Conservation (phyloP, 1,140 invertebrate species). For the Aphidius ervi region DNA sequence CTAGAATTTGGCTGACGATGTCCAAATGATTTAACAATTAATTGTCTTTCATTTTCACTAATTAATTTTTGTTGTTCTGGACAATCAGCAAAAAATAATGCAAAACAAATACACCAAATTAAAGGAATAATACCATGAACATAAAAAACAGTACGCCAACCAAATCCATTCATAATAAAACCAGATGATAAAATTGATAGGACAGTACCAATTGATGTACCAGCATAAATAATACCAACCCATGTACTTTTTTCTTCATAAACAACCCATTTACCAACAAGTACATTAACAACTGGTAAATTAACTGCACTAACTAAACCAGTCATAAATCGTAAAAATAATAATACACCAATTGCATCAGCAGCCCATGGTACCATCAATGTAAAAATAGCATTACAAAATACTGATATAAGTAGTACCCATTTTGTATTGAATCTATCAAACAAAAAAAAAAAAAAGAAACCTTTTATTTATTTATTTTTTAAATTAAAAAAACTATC, state of each 20-base stretch:
- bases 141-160: slow-evolving; percentile 78
- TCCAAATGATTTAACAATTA: slow-evolving; percentile 59
- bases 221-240: slow-evolving; percentile 63
- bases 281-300: slow-evolving; percentile 45
- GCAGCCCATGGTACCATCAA: slow-evolving; percentile 63
- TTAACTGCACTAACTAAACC: slow-evolving; percentile 56
- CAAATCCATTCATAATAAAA: slow-evolving; percentile 58
- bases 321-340: slow-evolving; percentile 55
- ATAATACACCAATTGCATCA: slow-evolving; percentile 48
- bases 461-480: slow-evolving; percentile 8
- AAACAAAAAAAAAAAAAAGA: slow-evolving; percentile 4
- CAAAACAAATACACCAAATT: slow-evolving; percentile 68
- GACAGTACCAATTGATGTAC: slow-evolving; percentile 72
- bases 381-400: slow-evolving; percentile 70
- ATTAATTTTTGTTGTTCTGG: slow-evolving; percentile 75
- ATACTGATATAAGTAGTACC: slow-evolving; percentile 73
- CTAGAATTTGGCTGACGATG: slow-evolving; percentile 43
- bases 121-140: slow-evolving; percentile 67
- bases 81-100: slow-evolving; percentile 61
- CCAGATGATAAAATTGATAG: slow-evolving; percentile 70
- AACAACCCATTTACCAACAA: slow-evolving; percentile 47
- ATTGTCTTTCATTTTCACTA: slow-evolving; percentile 60
- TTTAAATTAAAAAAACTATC: too few species aligned
- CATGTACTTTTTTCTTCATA: slow-evolving; percentile 49
- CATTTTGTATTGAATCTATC: slow-evolving; percentile 70